Evolutionary conservation across 2,113 vertebrate genomes (phyloP).

Genomic region (Neogale vison): DNA sequence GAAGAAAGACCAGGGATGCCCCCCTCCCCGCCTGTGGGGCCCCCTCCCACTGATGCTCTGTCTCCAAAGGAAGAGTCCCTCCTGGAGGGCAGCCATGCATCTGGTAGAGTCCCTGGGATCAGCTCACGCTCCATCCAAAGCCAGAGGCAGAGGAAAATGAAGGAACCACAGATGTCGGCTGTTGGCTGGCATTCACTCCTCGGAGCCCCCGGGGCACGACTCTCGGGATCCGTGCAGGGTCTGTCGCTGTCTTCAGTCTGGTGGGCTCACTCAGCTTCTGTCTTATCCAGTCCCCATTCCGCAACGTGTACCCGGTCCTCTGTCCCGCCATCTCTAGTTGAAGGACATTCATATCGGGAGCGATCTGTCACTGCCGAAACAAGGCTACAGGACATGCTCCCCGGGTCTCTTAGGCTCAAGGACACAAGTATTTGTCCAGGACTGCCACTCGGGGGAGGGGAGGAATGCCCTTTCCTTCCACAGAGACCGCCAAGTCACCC

Average conservation of each 20-base stretch:
- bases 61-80: neutral
- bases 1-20: no score
- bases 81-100: neutral
- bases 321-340: neutral
- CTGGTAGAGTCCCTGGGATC: neutral
- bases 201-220: rapidly evolving
- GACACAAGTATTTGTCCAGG: neutral
- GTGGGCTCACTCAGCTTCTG: no score
- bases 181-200: neutral
- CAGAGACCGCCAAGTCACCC: neutral
- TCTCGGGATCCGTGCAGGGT: no score
- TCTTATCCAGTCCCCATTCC: no score
- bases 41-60: neutral
- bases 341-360: neutral
- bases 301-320: neutral
- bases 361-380: neutral
- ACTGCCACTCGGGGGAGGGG: no score
- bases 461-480: neutral
- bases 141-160: neutral
- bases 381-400: neutral
- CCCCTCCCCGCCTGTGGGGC: neutral
- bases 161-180: neutral
- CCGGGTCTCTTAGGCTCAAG: neutral
- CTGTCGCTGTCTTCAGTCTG: no score
- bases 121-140: neutral